These are phyloP conservation scores for Vidua chalybeata DNA, from an alignment of 2,113 vertebrate genomes.

Conservation along the genomic window DNA sequence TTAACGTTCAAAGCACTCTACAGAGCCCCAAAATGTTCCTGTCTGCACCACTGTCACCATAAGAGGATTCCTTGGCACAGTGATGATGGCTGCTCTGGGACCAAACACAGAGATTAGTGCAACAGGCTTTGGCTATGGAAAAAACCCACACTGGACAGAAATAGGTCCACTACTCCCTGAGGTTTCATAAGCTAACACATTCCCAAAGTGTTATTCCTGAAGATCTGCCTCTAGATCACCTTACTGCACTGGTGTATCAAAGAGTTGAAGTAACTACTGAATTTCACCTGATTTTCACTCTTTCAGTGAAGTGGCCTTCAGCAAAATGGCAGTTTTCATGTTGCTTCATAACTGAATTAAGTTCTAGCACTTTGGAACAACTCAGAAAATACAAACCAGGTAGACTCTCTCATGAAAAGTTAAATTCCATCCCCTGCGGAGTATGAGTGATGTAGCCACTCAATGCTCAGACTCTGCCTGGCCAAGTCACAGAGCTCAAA, in stretches of 20 bases:
- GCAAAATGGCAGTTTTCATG: neutral
- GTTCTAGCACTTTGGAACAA: neutral
- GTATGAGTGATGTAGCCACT: neutral
- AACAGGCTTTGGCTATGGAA: neutral
- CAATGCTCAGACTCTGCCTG: neutral
- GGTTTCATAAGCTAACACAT: neutral
- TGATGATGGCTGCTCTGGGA: neutral
- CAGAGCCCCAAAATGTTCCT: neutral
- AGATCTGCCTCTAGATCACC: neutral
- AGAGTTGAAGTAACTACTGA: neutral
- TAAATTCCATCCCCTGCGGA: neutral
- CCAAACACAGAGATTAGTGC: neutral
- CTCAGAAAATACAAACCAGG: neutral
- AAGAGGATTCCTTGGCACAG: neutral
- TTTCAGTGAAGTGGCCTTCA: neutral
- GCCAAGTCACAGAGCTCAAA: neutral
- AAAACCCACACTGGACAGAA: neutral
- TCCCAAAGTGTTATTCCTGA: neutral
- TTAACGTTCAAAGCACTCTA: neutral
- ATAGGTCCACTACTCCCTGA: neutral
- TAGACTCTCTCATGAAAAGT: neutral
- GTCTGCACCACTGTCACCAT: neutral
- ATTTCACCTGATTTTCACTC: neutral
- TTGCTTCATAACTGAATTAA: neutral
- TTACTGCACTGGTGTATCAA: neutral